Evolutionary conservation across 1,140 invertebrate species (phyloP).

Genomic region (Cotesia glomerata): DNA sequence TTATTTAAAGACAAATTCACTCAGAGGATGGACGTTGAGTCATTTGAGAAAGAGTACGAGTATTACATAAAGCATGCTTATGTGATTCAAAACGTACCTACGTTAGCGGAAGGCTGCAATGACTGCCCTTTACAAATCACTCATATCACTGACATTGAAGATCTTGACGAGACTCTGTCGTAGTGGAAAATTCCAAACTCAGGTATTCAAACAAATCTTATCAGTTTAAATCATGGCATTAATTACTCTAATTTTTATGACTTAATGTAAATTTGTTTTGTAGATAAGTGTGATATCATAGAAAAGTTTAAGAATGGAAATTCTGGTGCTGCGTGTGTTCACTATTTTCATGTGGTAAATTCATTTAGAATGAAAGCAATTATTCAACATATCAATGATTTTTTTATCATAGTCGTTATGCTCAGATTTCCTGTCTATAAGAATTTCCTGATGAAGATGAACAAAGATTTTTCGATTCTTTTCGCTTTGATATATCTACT

Average conservation of each 20-base stretch:
- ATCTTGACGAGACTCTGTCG: neutral
- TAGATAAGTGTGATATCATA: neutral
- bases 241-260: too few relatives aligned
- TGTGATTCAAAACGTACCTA: neutral
- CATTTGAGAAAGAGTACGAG: constrained; percentile 4
- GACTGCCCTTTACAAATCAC: neutral
- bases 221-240: too few relatives aligned
- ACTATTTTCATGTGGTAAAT: neutral
- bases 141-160: neutral
- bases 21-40: neutral
- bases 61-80: constrained; percentile 15
- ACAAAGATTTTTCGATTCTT: neutral
- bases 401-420: neutral
- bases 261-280: neutral
- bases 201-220: neutral
- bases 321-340: neutral
- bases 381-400: neutral
- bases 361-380: neutral
- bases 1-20: neutral
- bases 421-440: neutral
- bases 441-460: neutral
- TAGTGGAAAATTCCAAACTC: neutral
- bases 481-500: too few relatives aligned
- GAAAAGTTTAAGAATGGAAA: neutral
- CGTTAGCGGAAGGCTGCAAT: neutral